Evolutionary conservation across 2,113 vertebrate species (phyloP), one percentile per base, ranked within the genome.

Genomic region (Cinclus cinclus): DNA sequence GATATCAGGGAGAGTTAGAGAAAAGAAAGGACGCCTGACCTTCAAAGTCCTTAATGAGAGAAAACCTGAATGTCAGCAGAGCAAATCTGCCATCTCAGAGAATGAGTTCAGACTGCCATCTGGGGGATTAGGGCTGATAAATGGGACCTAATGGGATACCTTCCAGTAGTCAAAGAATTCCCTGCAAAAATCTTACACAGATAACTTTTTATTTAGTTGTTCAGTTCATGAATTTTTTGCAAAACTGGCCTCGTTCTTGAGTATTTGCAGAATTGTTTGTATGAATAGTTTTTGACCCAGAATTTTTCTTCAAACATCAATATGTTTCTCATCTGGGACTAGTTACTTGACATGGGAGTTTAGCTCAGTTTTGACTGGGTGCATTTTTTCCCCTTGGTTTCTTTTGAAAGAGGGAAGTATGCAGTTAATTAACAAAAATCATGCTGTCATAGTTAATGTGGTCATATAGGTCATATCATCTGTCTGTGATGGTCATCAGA

Each of bases 101-200:
- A 88, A 85, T 77, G 89, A 87, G 76, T 90, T 93, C 79, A 89
- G 87, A 89, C 37, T 96, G 90, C 88, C 77, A 69, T 77, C 90
- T 97, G 87, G 71, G 90, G 91, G 71, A 94, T 79, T 86, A 92
- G 73, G 39, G 37, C 58, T 80, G 64, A 87, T 56, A 65, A 89
- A 87, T 75, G 52, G 23, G 35, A 60, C 75, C 44, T 58, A 80
- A 71, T 37, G 24, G 41, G 42, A 55, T 55, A 42, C 33, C 13
- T 84, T 95, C 25, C 55, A 71, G 24, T 8, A 65, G 76, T 59
- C n/a, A 80, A 50, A 89, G 21, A 13, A 56, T 80, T 93, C 44
- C 13, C 52, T 73, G 76, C 41, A 78, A 87, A 69, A 90, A 76
- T 37, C 41, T 79, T 59, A 58, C 12, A 71, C 52, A 87, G 42